Conservation (phyloP, 1,140 invertebrate genomes). For the Trichogramma pretiosum region DNA sequence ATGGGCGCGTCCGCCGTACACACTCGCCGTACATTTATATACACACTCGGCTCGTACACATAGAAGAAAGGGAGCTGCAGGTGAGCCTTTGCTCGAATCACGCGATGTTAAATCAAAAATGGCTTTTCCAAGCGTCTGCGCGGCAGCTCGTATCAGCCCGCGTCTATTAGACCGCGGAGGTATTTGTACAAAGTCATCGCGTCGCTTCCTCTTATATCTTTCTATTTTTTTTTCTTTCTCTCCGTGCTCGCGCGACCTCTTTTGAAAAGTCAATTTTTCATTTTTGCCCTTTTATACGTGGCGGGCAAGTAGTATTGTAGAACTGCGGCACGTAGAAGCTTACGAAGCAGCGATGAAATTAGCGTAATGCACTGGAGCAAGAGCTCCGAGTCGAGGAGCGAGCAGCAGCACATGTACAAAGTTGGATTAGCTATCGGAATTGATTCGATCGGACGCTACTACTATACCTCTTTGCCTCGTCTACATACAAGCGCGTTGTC, state of each 20-base stretch:
- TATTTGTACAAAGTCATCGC: too few species aligned
- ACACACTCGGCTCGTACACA: too few species aligned
- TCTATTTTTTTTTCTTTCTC: not conserved
- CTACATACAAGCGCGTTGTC: too few species aligned
- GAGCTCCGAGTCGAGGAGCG: constrained; percentile 4
- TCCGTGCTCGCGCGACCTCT: not conserved
- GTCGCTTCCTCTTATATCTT: not conserved
- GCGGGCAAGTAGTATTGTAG: too few species aligned
- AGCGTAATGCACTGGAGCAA: constrained; percentile 2
- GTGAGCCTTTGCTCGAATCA: constrained; percentile 25
- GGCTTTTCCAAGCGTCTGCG: constrained; percentile 13
- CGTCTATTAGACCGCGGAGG: too few species aligned
- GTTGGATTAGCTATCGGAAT: constrained; percentile 16
- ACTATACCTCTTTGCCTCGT: too few species aligned
- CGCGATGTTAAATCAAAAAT: constrained; percentile 32
- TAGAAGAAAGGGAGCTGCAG: too few species aligned
- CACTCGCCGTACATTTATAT: too few species aligned
- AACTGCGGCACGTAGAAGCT: not conserved
- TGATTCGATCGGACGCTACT: constrained; percentile 12
- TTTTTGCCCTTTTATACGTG: not conserved
- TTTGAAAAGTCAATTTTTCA: too few species aligned
- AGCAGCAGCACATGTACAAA: too few species aligned
- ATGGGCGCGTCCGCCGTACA: not conserved
- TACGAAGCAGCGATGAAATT: constrained; percentile 4
- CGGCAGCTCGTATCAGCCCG: constrained; percentile 6